Evolutionary conservation across 2,888 invertebrate genomes (phyloP).

Genomic region (Ariolimax columbianus): DNA sequence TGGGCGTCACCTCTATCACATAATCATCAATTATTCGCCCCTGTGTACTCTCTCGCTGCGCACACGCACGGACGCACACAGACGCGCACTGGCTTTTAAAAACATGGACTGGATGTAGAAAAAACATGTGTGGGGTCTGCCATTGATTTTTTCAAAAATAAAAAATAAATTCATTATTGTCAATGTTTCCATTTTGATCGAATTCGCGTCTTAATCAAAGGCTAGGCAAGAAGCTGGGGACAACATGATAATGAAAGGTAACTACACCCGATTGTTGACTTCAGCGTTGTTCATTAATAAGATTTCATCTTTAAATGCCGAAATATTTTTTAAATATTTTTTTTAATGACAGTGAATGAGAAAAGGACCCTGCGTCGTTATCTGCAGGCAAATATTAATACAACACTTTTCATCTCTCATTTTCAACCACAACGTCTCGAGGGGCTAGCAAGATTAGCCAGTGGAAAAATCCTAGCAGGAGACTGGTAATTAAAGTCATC

Average conservation of each 20-base stretch:
- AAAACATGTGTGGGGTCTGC: too few species aligned
- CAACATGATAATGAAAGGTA: not conserved
- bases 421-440: not conserved
- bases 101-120: too few species aligned
- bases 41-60: too few species aligned
- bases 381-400: constrained; percentile 7
- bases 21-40: too few species aligned
- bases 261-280: not conserved
- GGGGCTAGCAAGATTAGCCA: not conserved
- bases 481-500: not conserved
- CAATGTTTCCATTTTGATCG: not conserved
- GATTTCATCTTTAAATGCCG: constrained; percentile 4
- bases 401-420: not conserved
- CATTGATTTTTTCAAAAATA: too few species aligned
- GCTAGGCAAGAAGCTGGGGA: not conserved
- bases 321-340: not conserved
- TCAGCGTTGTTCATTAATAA: constrained; percentile 8
- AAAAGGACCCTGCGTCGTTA: not conserved
- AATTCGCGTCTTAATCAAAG: not conserved
- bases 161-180: not conserved
- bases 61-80: too few species aligned
- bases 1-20: too few species aligned
- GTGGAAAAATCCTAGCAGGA: not conserved
- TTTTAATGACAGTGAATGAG: not conserved
- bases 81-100: too few species aligned